phyloP scores from a whole-genome alignment of 2,113 vertebrate genomes.

The Dasyornis broadbenti region DNA sequence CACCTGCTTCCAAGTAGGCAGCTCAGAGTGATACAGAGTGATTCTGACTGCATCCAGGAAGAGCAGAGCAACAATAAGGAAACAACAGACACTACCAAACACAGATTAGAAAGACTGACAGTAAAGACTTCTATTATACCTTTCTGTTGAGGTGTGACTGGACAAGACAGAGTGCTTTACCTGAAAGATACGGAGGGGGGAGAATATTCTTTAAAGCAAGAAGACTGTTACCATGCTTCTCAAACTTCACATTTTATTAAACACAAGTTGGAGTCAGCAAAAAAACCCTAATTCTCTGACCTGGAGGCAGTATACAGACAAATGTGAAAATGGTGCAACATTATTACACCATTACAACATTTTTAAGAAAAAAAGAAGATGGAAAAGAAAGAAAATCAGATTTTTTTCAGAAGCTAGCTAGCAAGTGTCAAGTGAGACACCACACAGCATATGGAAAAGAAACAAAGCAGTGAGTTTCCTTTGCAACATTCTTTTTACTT shows the following conservation, averaged over 20 bases:
- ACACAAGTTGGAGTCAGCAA: neutral
- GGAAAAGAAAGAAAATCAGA: neutral
- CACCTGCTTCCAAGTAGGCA: neutral
- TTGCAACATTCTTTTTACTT: neutral
- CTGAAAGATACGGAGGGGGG: constrained; percentile 66
- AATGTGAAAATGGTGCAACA: neutral
- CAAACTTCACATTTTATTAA: neutral
- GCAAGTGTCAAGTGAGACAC: neutral
- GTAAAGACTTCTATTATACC: constrained; percentile 69
- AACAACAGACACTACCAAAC: neutral
- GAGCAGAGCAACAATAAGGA: neutral
- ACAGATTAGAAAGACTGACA: neutral
- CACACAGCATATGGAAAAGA: neutral
- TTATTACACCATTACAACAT: neutral
- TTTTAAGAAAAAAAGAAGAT: neutral
- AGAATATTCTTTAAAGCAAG: constrained; percentile 13
- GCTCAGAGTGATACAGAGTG: neutral
- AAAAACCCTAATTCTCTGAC: neutral
- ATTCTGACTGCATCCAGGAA: neutral
- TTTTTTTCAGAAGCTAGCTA: neutral
- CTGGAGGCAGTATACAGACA: neutral
- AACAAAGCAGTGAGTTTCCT: neutral
- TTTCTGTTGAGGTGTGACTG: constrained; percentile 78
- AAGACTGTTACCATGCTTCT: neutral
- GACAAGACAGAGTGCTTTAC: constrained; percentile 78